Evolutionary conservation across 2,888 invertebrate genomes (phyloP).

Genomic region (Podabrus alpinus): DNA sequence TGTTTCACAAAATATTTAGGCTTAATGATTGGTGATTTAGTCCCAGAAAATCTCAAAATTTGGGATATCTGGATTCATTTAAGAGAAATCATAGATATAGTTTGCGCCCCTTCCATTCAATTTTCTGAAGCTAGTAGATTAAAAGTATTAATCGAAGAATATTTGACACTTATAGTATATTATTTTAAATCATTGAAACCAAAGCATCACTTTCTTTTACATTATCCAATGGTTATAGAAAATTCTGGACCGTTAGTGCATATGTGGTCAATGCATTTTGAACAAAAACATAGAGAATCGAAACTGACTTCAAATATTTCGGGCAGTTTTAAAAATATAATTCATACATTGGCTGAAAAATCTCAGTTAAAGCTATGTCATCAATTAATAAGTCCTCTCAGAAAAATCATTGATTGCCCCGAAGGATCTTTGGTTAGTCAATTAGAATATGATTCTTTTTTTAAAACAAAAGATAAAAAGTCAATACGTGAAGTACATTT

Average conservation of each 20-base stretch:
- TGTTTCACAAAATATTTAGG: slow-evolving; percentile 6
- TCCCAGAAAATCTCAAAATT: slow-evolving; percentile 18
- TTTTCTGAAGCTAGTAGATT: neutral
- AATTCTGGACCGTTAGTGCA: slow-evolving; percentile 14
- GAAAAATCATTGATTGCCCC: too few species aligned
- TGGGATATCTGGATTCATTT: slow-evolving; percentile 9
- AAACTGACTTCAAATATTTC: too few species aligned
- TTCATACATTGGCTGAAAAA: too few species aligned
- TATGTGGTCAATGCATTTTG: neutral
- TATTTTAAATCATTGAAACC: slow-evolving; percentile 17
- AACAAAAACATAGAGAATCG: neutral
- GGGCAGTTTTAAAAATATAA: too few species aligned
- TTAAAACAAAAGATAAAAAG: too few species aligned
- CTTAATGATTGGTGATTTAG: slow-evolving; percentile 24
- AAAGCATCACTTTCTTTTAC: slow-evolving; percentile 27
- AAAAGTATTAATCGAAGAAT: slow-evolving; percentile 18
- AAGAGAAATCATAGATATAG: neutral
- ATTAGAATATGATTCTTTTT: too few species aligned
- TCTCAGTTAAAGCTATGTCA: too few species aligned
- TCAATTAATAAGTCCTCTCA: too few species aligned
- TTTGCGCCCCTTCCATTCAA: neutral
- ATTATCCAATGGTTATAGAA: slow-evolving; percentile 25
- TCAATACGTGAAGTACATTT: too few species aligned
- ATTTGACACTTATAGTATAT: slow-evolving; percentile 8
- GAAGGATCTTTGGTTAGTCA: too few species aligned